Evolutionary conservation across 2,113 vertebrate species (phyloP), one percentile per base, ranked within the genome.

Genomic region (Actinemys pallida): DNA sequence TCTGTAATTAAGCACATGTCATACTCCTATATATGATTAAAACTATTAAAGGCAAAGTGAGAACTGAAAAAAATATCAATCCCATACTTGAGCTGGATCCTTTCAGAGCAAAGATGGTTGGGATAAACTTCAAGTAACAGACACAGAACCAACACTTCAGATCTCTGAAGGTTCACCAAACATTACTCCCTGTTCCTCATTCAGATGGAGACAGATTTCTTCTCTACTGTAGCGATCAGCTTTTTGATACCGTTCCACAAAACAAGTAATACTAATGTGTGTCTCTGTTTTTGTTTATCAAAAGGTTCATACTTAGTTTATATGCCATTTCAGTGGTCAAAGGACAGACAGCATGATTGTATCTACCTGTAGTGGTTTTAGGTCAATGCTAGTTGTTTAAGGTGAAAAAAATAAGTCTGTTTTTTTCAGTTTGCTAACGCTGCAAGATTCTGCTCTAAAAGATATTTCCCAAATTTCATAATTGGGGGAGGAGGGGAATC

Each of bases 261-360:
- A 91, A 80, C 39, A 83, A 57, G 17, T 50, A 50, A 31, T 0
- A 1, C 45, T 57, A 45, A 29, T 0, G 0, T 5, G 35, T 0
- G 0, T 6, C 2, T 76, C 42, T 78, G 31, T 2, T 42, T 57
- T 35, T 45, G 57, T 76, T 76, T 27, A 76, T 45, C 22, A 76
- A 76, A 59, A 42, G 24, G 22, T 76, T 76, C 3, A 76, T 42
- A 76, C 24, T 27, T 76, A 25, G 13, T 76, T 42, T 76, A 42
- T 8, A 45, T 79, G n/a, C 1, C 19, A 82, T 16, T 2, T 42
- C 8, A 62, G 5, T 1, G 24, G 9, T 6, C 0, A 1, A 83
- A 93, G 39, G 2, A 5, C 49, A 29, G 35, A n/a, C 19, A 45
- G 35, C 12, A 5, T 7, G 2, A 1, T 53, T 47, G 9, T 25